These are phyloP conservation scores for Rhizomys pruinosus DNA, from an alignment of 2,113 vertebrate genomes.

Conservation along the genomic window DNA sequence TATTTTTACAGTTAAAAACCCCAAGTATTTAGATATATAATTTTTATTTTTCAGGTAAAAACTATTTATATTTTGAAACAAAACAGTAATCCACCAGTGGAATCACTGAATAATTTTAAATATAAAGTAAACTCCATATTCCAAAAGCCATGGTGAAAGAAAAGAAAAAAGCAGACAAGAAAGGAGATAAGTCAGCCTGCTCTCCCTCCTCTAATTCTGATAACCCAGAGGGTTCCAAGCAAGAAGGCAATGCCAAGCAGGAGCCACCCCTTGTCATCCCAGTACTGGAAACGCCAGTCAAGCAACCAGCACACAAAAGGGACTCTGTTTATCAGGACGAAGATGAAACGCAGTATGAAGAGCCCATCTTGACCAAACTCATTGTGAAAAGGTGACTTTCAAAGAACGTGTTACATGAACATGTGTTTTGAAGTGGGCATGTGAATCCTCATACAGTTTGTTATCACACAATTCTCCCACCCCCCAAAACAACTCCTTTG, in stretches of 20 bases:
- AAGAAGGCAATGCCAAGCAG: neutral
- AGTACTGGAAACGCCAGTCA: neutral
- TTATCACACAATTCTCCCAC: neutral
- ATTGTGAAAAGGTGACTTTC: conserved; percentile 87
- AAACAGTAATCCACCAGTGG: neutral
- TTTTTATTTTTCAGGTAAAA: conserved; percentile 59
- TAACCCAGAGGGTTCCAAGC: conserved; percentile 53
- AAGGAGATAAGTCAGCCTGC: conserved; percentile 64
- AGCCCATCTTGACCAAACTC: conserved; percentile 81
- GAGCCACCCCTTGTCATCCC: neutral
- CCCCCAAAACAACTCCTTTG: neutral
- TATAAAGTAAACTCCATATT: neutral
- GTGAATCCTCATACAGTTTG: neutral
- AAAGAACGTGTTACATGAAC: neutral
- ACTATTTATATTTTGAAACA: neutral
- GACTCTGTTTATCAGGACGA: neutral
- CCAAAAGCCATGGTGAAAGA: conserved; percentile 81
- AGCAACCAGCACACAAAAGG: rapidly evolving
- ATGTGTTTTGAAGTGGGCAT: neutral
- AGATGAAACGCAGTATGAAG: conserved; percentile 46
- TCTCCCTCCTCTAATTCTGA: conserved; percentile 1
- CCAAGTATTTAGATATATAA: neutral
- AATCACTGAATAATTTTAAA: neutral
- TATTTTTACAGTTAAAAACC: neutral
- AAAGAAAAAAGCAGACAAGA: conserved; percentile 85